A percentile compares a stretch with the other conserved stretches of the same genome.
Evolutionary conservation across 2,888 invertebrate genomes (phyloP).

Genomic region (Andrena flavipes): DNA sequence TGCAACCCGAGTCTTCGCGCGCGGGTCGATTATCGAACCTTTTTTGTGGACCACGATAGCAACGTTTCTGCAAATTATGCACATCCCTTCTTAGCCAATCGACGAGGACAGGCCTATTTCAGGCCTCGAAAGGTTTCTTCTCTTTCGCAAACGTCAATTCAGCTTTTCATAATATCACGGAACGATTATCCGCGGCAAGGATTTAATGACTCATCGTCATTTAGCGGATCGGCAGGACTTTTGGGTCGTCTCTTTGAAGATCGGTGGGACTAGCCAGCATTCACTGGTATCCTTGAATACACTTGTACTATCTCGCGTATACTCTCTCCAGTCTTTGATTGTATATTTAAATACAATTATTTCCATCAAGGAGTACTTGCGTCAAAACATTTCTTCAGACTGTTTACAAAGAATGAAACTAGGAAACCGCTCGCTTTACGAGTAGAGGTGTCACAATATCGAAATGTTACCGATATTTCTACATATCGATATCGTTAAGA

Average conservation of each 20-base stretch:
- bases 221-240: slow-evolving; percentile 24
- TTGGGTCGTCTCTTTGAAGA: slow-evolving; percentile 29
- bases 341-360: too few species aligned
- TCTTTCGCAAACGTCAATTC: slow-evolving; percentile 9
- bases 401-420: background rate
- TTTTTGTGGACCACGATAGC: background rate
- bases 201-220: slow-evolving; percentile 26
- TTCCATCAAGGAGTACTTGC: slow-evolving; percentile 24
- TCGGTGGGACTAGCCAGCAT: slow-evolving; percentile 39
- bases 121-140: background rate
- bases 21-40: slow-evolving; percentile 14
- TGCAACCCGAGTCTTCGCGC: background rate
- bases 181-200: slow-evolving; percentile 20
- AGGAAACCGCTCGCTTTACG: slow-evolving; percentile 29
- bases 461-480: too few species aligned
- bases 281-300: slow-evolving; percentile 57
- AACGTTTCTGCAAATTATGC: background rate
- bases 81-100: too few species aligned
- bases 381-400: background rate
- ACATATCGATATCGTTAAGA: too few species aligned
- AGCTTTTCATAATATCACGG: slow-evolving; percentile 15
- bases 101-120: background rate
- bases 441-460: too few species aligned
- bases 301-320: slow-evolving; percentile 17
- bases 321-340: slow-evolving; percentile 7